Base-by-base conservation (phyloP, 2,888 invertebrate genomes). In the Pollenia angustigena region DNA sequence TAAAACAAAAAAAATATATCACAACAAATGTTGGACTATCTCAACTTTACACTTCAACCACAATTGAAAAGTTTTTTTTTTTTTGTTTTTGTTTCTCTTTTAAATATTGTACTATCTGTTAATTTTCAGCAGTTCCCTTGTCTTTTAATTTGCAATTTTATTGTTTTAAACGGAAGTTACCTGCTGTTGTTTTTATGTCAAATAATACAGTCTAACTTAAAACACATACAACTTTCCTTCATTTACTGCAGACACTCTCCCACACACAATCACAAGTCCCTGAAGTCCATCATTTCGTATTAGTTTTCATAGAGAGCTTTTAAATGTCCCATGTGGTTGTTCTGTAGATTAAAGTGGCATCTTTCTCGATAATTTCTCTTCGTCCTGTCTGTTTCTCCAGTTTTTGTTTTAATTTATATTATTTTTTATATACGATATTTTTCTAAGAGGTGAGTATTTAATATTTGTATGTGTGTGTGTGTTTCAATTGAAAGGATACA, bases 311-410 rank as follows among this genome's bases (percentile, higher is more conserved):
- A 85, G 85, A 85, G 88, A 83, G 75, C 48, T 80, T 89, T 89
- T 89, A 88, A 90, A 88, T 88, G 91, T 92, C 92, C 92, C 92
- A 92, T 92, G 91, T 92, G 92, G 91, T 89, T 88, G 90, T 88
- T 90, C 90, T 87, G 76, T 91, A 90, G 91, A 92, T 92, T 91
- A 92, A 92, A 92, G 92, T 92, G 92, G 92, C 92, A 92, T 91
- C 90, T 91, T 91, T 91, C 52, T 68, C 50, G 7, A 75, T 14
- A 75, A 14, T 52, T 91, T 71, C 18, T 58, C 50, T 68, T 90
- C 90, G 88, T 89, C 16, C 9, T 11, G 1, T 80, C 10, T 8
- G 1, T 46, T 10, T 60, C 11, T 46, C 12, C 42, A 10, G 52
- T 18, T 78, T 81, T 78, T 80, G 66, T 75, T 64, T 86, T 80